Evolutionary conservation across 2,113 vertebrate genomes (phyloP).

Genomic region (Hoplias malabaricus): DNA sequence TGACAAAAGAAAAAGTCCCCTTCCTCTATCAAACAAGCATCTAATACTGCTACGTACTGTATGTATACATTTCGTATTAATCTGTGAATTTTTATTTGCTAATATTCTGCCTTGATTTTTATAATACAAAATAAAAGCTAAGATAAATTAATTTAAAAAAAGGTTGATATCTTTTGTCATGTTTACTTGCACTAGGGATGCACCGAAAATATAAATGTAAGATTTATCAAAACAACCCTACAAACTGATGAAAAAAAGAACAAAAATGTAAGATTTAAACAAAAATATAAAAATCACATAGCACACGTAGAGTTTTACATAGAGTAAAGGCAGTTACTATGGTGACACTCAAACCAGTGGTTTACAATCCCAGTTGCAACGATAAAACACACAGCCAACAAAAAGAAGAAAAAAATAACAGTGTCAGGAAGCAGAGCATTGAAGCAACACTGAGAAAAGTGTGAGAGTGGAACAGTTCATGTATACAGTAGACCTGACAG

Average conservation of each 20-base stretch:
- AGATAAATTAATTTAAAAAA: too few species aligned
- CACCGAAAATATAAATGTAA: background rate
- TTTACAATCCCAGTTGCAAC: constrained; percentile 27
- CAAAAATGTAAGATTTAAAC: background rate
- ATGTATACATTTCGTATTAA: background rate
- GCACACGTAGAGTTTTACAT: background rate
- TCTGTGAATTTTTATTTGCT: background rate
- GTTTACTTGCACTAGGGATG: background rate
- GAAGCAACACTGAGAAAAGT: background rate
- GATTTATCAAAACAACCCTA: background rate
- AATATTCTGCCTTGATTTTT: background rate
- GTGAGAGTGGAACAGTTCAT: background rate
- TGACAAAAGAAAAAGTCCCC: background rate
- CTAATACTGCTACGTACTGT: constrained; percentile 3
- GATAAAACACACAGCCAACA: background rate
- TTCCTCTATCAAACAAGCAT: background rate
- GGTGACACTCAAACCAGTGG: background rate
- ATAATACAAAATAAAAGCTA: too few species aligned
- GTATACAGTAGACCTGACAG: background rate
- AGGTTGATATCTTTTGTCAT: background rate
- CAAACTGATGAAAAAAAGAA: background rate
- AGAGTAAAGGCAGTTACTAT: constrained; percentile 23
- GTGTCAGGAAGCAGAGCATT: background rate
- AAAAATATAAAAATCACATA: background rate
- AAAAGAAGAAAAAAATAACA: background rate